phyloP scores from a whole-genome alignment of 1,140 invertebrate genomes.

The Drosophila guanche region DNA sequence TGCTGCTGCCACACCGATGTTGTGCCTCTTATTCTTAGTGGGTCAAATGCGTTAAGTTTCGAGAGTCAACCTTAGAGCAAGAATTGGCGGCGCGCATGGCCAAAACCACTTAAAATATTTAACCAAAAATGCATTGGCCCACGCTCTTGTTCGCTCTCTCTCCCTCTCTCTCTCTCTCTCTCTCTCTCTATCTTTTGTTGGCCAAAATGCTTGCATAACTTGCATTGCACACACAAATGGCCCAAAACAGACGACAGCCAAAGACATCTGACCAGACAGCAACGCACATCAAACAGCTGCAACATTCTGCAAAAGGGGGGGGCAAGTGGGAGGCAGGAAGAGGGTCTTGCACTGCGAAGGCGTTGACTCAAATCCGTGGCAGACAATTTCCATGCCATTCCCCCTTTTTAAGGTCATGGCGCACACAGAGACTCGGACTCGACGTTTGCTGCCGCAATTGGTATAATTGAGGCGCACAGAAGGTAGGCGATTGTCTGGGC shows the following conservation, averaged over 20 bases:
- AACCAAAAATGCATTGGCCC: conserved; percentile 44
- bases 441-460: conserved; percentile 61
- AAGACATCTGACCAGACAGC: conserved; percentile 33
- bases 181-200: conserved; percentile 21
- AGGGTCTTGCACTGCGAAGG: conserved; percentile 28
- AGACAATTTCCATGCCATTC: conserved; percentile 72
- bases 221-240: conserved; percentile 35
- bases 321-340: conserved; percentile 4
- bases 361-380: conserved; percentile 36
- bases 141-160: conserved; percentile 17
- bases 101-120: conserved; percentile 80
- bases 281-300: conserved; percentile 71
- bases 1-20: too few species aligned
- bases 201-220: conserved; percentile 67
- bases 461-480: conserved; percentile 75
- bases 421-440: conserved; percentile 8
- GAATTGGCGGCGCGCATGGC: conserved; percentile 42
- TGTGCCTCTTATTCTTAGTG: conserved; percentile 49
- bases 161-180: conserved; percentile 25
- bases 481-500: conserved; percentile 61
- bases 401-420: conserved; percentile 79
- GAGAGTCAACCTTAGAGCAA: conserved; percentile 62
- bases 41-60: conserved; percentile 76
- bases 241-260: conserved; percentile 18
- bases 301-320: conserved; percentile 21